Base-by-base conservation (phyloP, 2,797 vertebrate species). In the Nannoperca obscura region DNA sequence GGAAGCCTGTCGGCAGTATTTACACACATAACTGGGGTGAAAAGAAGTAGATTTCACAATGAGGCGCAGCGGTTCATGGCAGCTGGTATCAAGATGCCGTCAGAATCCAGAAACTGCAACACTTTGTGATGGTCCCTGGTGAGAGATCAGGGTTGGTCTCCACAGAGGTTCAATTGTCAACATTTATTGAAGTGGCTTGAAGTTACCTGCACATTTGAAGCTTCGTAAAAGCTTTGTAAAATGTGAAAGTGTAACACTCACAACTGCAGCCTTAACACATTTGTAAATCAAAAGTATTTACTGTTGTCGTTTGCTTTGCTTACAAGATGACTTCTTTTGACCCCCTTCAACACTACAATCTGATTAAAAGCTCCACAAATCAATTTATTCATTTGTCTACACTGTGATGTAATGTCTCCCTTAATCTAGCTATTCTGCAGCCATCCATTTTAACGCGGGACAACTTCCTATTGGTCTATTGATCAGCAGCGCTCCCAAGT, bases 21-120 rank as follows among this genome's bases (percentile, higher is more conserved):
- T 91, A 92, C 89, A 88, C 92, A 91, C 90, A 90, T 91, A 89
- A 92, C 87, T 58, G 40, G 86, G 89, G 85, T 91, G 90, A 92
- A 91, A 90, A 84, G 90, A 94, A 86, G 81, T 85, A 84, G 82
- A 83, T 87, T 91, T 91, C 87, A 92, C 85, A 88, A 86, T 85
- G 85, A 92, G 90, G 88, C 88, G 88, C 89, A 89, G 85, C 74
- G 73, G 85, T 83, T 92, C 82, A 75, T 84, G 86, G 88, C 88
- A 88, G 85, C 68, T 62, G 76, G 85, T 88, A 86, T 86, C 75
- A 78, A 84, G 82, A 81, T 79, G 82, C 75, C 42, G 53, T 83
- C 89, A 72, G 80, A 88, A 85, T 86, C 71, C 55, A 65, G 73
- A 88, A 76, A 77, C 36, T 5, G 20, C 57, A 71, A 71, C 22